Evolutionary conservation across 2,888 invertebrate genomes (phyloP), one percentile per base, ranked within the genome.

Genomic region (Thalpophila matura): DNA sequence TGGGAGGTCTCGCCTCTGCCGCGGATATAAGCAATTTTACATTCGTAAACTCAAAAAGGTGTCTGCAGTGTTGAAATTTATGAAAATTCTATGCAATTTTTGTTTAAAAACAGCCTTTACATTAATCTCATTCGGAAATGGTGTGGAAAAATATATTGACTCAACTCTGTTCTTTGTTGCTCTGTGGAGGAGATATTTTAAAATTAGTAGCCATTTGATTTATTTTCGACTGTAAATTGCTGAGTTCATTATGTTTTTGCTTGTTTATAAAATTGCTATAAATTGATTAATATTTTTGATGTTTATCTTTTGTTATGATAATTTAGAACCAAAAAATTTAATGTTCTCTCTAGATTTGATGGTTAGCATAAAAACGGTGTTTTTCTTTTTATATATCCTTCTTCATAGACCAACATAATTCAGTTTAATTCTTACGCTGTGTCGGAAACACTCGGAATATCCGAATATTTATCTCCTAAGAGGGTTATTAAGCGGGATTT

Each of bases 381-480:
- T 69, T 75, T 67, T 59, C 33, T 59, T 69, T 75, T 67, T 56
- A 16, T 51, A 51, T 35, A 68, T 63, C 60, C 47, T 65, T 64
- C 59, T 65, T 65, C 60, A 64, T 74, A 66, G 70, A 74, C 70
- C 38, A 68, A 70, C 69, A 82, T 84, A 73, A 82, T 74, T 84
- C 73, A 79, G 68, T 73, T 77, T 72, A 79, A 86, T 79, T 81
- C 80, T 75, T 65, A 62, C 66, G 60, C 74, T 61, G 65, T 71
- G 80, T 83, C 79, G 77, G 73, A 80, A 77, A 71, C 81, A 83
- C 78, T 81, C 80, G 75, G 77, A 84, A 83, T 84, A 82, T 81
- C 71, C 66, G 77, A 80, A 83, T 84, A 84, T 86, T 86, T 85
- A 86, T 84, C 82, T 79, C 74, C 54, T 72, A 71, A 79, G 80